A percentile compares a stretch with the other conserved stretches of the same genome.
Evolutionary conservation across 2,113 vertebrate species (phyloP).

Genomic region (Climacteris rufus): DNA sequence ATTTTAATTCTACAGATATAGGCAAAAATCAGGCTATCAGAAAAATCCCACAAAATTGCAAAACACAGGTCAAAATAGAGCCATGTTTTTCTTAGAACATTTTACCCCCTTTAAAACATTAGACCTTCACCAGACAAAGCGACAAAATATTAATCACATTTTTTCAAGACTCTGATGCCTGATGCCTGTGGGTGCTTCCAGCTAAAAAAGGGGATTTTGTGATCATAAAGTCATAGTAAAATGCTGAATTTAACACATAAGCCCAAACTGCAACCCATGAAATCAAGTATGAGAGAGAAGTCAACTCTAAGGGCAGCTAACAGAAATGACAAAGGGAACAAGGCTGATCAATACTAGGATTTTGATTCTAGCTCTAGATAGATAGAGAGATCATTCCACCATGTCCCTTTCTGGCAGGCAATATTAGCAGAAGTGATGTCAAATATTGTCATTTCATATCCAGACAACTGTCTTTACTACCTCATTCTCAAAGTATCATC

Average conservation of each 20-base stretch:
- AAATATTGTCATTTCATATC: slow-evolving; percentile 59
- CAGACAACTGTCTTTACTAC: background rate
- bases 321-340: background rate
- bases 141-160: background rate
- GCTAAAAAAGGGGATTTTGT: background rate
- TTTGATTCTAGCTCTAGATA: background rate
- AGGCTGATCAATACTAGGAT: slow-evolving; percentile 36
- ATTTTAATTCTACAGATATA: background rate
- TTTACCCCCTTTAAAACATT: rapidly evolving
- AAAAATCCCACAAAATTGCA: background rate
- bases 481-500: background rate
- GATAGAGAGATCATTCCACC: slow-evolving; percentile 33
- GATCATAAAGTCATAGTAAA: background rate
- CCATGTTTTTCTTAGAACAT: background rate
- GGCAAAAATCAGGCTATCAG: background rate
- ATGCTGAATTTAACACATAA: background rate
- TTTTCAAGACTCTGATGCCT: background rate
- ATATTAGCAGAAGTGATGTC: slow-evolving; percentile 49
- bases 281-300: background rate
- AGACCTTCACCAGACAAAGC: background rate
- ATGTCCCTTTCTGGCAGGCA: slow-evolving; percentile 30
- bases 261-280: background rate
- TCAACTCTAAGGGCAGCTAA: background rate
- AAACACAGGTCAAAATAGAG: background rate
- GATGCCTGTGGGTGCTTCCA: background rate